Evolutionary conservation across 2,888 invertebrate species (phyloP).

Genomic region (Eumerus sabulonum): DNA sequence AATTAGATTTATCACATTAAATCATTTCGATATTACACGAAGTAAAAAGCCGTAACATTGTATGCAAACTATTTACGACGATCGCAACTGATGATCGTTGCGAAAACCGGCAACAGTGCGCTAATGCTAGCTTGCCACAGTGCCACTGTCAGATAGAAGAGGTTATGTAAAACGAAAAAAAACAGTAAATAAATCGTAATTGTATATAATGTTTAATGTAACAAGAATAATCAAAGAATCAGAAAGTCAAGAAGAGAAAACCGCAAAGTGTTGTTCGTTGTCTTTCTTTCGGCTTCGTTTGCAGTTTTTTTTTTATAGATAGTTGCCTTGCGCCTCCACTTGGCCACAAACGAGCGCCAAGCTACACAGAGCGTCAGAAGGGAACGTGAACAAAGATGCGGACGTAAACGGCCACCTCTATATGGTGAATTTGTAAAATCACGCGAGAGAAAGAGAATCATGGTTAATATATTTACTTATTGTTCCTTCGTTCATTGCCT

Average conservation of each 20-base stretch:
- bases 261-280: constrained; percentile 39
- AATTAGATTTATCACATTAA: no score
- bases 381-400: constrained; percentile 21
- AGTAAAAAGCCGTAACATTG: no score
- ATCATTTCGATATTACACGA: no score
- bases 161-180: constrained; percentile 49
- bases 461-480: constrained; percentile 58
- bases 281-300: not conserved
- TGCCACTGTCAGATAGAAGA: constrained; percentile 12
- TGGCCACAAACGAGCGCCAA: constrained; percentile 29
- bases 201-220: constrained; percentile 56
- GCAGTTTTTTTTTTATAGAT: constrained; percentile 17
- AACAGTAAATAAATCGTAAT: constrained; percentile 50
- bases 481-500: constrained; percentile 35
- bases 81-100: no score
- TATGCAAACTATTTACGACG: no score
- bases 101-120: not conserved
- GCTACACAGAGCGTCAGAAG: not conserved
- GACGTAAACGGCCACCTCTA: constrained; percentile 18
- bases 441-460: constrained; percentile 62
- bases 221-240: constrained; percentile 62
- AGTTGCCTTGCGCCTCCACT: constrained; percentile 22
- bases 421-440: constrained; percentile 56
- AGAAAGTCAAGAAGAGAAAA: constrained; percentile 62
- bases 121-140: constrained; percentile 7